Conservation (phyloP, 2,888 invertebrate genomes). For the Rhodophaea formosa region DNA sequence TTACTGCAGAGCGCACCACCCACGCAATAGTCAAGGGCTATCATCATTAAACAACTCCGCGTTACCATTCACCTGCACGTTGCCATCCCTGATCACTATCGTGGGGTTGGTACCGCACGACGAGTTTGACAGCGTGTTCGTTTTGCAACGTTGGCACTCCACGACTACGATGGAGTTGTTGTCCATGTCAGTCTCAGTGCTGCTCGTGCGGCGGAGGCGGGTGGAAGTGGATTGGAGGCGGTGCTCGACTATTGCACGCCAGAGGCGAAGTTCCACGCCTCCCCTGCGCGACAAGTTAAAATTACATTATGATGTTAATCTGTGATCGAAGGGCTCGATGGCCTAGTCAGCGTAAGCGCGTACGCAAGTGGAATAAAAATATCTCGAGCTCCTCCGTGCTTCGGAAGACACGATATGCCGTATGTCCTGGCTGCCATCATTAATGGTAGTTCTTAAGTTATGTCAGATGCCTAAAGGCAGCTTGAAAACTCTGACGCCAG, state of each 20-base stretch:
- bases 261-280: slow-evolving; percentile 91
- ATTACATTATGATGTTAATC: too few species aligned
- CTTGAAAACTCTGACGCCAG: too few species aligned
- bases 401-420: too few species aligned
- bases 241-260: slow-evolving; percentile 88
- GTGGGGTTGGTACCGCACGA: slow-evolving; percentile 62
- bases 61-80: slow-evolving; percentile 50
- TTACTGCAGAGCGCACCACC: slow-evolving; percentile 79
- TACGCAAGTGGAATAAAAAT: too few species aligned
- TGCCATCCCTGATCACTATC: slow-evolving; percentile 56
- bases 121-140: slow-evolving; percentile 44
- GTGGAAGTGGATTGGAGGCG: slow-evolving; percentile 56
- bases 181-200: slow-evolving; percentile 71
- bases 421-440: too few species aligned
- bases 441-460: too few species aligned
- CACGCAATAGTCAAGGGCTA: slow-evolving; percentile 73
- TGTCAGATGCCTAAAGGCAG: too few species aligned
- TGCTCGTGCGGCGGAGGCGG: slow-evolving; percentile 61
- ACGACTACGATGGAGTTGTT: slow-evolving; percentile 71
- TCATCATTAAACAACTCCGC: slow-evolving; percentile 58
- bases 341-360: too few species aligned
- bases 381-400: too few species aligned
- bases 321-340: too few species aligned
- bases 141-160: slow-evolving; percentile 64
- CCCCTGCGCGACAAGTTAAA: slow-evolving; percentile 77